phyloP scores from a whole-genome alignment of 2,888 invertebrate genomes.

The Nebria brevicollis region DNA sequence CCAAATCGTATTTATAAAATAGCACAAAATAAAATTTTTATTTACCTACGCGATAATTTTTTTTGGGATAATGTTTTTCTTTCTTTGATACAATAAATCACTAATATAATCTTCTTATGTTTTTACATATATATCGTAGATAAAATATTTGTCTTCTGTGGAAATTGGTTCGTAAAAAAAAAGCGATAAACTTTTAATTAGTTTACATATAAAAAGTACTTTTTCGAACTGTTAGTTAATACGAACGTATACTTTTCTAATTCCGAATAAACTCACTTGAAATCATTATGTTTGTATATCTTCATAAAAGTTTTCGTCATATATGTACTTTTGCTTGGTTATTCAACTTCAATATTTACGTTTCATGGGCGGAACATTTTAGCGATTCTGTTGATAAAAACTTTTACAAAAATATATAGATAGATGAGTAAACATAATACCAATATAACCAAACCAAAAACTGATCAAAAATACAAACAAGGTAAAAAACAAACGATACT shows the following conservation, averaged over 20 bases:
- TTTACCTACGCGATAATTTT: no score
- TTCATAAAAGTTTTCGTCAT: constrained; percentile 22
- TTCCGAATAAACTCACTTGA: background rate
- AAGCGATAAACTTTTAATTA: no score
- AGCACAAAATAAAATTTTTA: no score
- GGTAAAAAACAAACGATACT: background rate
- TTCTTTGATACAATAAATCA: no score
- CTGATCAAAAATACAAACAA: background rate
- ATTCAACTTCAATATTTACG: constrained; percentile 34
- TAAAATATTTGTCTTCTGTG: no score
- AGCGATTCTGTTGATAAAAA: constrained; percentile 22
- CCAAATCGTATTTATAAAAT: no score
- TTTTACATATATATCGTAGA: no score
- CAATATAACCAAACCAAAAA: background rate
- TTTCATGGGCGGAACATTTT: constrained; percentile 16
- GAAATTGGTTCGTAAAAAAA: no score
- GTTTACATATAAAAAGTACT: no score
- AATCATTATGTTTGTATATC: constrained; percentile 20
- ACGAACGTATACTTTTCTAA: background rate
- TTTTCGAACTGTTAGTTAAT: no score
- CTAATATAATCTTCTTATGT: no score
- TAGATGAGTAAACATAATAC: constrained; percentile 29
- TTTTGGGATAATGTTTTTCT: no score
- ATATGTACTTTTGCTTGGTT: constrained; percentile 27
- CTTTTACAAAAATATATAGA: constrained; percentile 31